Percentiles rank a stretch among this genome's conserved stretches.
These are phyloP conservation scores for Hyperoplus lanceolatus DNA, from an alignment of 2,797 vertebrate species.

Conservation along the genomic window DNA sequence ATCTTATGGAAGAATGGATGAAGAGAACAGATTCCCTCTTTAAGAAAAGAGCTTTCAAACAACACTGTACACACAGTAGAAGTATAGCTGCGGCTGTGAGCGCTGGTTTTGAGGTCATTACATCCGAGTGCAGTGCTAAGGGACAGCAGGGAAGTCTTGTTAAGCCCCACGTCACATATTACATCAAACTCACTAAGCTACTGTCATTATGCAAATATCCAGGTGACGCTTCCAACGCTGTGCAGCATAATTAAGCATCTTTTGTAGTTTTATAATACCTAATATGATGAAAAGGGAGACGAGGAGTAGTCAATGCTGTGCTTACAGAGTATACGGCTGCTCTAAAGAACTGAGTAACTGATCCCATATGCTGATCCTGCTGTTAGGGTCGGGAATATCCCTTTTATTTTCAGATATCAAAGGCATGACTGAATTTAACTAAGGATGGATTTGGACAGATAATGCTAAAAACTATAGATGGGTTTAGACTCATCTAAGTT, in stretches of 20 bases:
- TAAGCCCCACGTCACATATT: neutral
- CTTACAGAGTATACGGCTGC: neutral
- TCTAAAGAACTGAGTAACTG: conserved; percentile 10
- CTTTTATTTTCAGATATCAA: neutral
- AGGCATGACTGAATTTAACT: neutral
- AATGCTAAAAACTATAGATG: neutral
- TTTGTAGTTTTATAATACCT: neutral
- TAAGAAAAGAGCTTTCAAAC: conserved; percentile 12
- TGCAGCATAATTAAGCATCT: neutral
- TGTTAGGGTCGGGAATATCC: neutral
- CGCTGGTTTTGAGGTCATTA: conserved; percentile 26
- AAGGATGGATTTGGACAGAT: neutral
- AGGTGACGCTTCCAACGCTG: neutral
- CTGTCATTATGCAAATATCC: neutral
- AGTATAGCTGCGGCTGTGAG: conserved; percentile 8
- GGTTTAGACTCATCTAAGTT: neutral
- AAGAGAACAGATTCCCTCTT: neutral
- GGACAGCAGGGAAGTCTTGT: neutral
- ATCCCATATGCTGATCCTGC: neutral
- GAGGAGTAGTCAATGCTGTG: too few relatives aligned
- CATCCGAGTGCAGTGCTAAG: conserved; percentile 22
- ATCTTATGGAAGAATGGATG: neutral
- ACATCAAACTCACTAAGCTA: neutral
- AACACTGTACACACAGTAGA: neutral
- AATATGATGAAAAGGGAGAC: neutral